Conservation (phyloP, 2,888 invertebrate species). For the Caenorhabditis angaria region DNA sequence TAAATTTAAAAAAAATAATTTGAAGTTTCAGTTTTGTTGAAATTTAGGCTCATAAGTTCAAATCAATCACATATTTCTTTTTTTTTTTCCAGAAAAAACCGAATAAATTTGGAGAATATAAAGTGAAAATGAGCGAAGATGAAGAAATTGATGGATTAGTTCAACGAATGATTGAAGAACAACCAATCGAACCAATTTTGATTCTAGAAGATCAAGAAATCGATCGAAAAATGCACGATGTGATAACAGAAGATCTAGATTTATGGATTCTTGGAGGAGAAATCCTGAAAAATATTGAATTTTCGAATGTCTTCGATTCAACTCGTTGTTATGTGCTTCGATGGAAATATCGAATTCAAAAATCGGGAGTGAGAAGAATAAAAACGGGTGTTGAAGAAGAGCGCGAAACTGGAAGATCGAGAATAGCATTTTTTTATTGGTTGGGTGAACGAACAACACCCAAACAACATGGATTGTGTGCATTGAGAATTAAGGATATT, state of each 20-base stretch:
- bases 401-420: conserved; percentile 61
- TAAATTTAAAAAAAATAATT: too few relatives aligned
- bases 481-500: conserved; percentile 61
- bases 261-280: conserved; percentile 57
- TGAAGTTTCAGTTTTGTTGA: too few relatives aligned
- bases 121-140: conserved; percentile 16
- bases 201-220: conserved; percentile 53
- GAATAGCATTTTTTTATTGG: conserved; percentile 67
- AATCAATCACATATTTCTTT: too few relatives aligned
- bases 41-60: too few relatives aligned
- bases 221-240: conserved; percentile 45
- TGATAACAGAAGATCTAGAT: conserved; percentile 55
- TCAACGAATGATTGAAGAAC: conserved; percentile 15
- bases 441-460: conserved; percentile 56
- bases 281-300: conserved; percentile 39
- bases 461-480: conserved; percentile 61
- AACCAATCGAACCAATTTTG: conserved; percentile 25
- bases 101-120: conserved; percentile 22
- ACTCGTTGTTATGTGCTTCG: conserved; percentile 61
- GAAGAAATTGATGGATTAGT: conserved; percentile 23
- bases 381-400: conserved; percentile 46
- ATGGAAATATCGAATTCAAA: conserved; percentile 65
- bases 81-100: conserved; percentile 13
- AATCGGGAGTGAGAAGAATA: conserved; percentile 54
- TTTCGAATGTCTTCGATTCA: conserved; percentile 43